These are phyloP conservation scores for Nicator chloris DNA, from an alignment of 2,113 vertebrate genomes.

Conservation along the genomic window DNA sequence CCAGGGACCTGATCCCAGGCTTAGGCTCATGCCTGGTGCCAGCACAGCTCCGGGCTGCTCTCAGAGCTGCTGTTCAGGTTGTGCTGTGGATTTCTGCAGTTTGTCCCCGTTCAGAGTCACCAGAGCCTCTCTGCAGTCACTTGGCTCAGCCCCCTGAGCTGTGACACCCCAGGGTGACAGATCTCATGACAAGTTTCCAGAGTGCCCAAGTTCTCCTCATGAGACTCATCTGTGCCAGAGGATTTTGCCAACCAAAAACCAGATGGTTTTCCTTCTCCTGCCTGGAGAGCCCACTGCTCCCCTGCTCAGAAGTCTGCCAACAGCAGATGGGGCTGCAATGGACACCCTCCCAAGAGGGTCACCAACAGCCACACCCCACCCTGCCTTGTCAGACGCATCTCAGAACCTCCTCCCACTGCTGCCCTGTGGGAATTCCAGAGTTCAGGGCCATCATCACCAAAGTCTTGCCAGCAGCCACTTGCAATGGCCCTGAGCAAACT, in stretches of 20 bases:
- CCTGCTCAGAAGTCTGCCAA: neutral
- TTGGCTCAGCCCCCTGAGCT: neutral
- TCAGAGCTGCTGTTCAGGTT: neutral
- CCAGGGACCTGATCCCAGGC: neutral
- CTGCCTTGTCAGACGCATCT: neutral
- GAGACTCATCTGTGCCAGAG: neutral
- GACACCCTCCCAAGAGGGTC: neutral
- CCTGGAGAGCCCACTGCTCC: neutral
- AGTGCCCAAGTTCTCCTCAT: neutral
- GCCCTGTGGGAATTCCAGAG: neutral
- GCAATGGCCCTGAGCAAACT: neutral
- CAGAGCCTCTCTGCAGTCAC: neutral
- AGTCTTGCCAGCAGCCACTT: neutral
- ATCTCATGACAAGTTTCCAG: neutral
- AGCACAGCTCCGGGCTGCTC: neutral
- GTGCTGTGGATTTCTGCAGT: neutral
- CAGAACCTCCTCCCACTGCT: neutral
- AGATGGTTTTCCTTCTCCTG: neutral
- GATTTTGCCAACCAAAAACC: neutral
- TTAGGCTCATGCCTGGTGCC: rapidly evolving
- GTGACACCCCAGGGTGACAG: neutral
- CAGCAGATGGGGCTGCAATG: neutral
- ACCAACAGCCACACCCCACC: neutral
- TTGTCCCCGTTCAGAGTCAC: neutral
- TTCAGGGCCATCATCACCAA: rapidly evolving